Conservation (phyloP, 2,797 vertebrate species). For the Morelia viridis region DNA sequence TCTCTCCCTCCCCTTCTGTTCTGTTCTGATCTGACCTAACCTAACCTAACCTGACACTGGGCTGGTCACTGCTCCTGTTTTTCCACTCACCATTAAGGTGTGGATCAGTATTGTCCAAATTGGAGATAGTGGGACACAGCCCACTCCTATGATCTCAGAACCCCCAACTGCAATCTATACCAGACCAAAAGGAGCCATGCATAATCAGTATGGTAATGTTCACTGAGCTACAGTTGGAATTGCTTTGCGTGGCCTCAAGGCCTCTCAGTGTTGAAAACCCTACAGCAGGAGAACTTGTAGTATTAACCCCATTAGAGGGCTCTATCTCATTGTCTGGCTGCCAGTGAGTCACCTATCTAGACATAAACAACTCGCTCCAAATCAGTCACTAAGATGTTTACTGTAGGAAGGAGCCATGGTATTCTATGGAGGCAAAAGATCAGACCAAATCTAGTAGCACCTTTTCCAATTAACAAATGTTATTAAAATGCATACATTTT, state of each 20-base stretch:
- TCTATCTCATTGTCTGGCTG: neutral
- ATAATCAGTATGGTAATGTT: neutral
- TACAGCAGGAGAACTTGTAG: neutral
- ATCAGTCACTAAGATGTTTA: no score
- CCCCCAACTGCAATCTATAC: neutral
- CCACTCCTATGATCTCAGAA: neutral
- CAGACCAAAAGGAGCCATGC: neutral
- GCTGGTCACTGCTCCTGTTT: neutral
- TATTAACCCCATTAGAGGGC: neutral
- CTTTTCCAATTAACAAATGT: no score
- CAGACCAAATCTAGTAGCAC: no score
- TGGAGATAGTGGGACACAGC: neutral
- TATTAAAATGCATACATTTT: no score
- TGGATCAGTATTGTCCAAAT: neutral
- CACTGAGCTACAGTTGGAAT: neutral
- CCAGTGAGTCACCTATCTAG: neutral
- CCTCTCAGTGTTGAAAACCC: neutral
- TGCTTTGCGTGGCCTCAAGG: neutral
- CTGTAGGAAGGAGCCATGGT: no score
- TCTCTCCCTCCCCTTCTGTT: neutral
- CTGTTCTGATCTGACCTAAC: neutral
- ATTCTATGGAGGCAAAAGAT: no score
- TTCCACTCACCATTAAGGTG: neutral
- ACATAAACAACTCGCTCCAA: no score
- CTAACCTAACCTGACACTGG: neutral